These are phyloP conservation scores for Zapornia atra DNA, from an alignment of 2,113 vertebrate species.

Conservation along the genomic window DNA sequence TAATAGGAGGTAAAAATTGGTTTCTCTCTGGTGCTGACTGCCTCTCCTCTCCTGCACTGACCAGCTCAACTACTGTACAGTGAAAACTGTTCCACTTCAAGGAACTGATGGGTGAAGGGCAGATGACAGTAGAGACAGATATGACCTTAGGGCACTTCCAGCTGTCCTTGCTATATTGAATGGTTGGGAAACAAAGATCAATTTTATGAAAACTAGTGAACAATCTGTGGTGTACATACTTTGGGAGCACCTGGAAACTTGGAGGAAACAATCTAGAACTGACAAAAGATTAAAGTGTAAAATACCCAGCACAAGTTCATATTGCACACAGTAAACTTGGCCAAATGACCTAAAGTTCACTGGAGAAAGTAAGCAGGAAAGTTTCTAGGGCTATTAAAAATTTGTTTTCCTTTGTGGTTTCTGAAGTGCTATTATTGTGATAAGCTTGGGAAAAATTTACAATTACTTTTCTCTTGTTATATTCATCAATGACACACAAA, in stretches of 20 bases:
- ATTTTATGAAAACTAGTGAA: neutral
- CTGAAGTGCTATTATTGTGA: neutral
- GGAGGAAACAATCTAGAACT: neutral
- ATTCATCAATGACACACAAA: neutral
- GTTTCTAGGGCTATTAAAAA: neutral
- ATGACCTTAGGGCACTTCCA: conserved; percentile 28
- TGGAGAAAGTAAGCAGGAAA: neutral
- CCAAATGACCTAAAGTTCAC: neutral
- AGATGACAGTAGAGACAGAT: neutral
- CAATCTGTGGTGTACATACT: neutral
- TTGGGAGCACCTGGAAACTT: neutral
- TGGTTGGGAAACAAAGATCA: neutral
- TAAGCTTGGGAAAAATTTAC: neutral
- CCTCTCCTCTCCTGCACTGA: conserved; percentile 32
- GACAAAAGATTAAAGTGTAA: neutral
- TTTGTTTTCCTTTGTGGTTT: neutral
- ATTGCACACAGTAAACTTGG: neutral
- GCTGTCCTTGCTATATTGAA: neutral
- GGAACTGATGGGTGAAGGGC: neutral
- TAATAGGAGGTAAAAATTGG: conserved; percentile 31
- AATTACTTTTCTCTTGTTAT: neutral
- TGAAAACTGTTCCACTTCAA: conserved; percentile 48
- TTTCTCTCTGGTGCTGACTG: conserved; percentile 35
- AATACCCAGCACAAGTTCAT: neutral
- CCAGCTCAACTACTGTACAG: neutral